A percentile compares a stretch with the other conserved stretches of the same genome.
Evolutionary conservation across 2,888 invertebrate genomes (phyloP).

Genomic region (Acronicta alni): DNA sequence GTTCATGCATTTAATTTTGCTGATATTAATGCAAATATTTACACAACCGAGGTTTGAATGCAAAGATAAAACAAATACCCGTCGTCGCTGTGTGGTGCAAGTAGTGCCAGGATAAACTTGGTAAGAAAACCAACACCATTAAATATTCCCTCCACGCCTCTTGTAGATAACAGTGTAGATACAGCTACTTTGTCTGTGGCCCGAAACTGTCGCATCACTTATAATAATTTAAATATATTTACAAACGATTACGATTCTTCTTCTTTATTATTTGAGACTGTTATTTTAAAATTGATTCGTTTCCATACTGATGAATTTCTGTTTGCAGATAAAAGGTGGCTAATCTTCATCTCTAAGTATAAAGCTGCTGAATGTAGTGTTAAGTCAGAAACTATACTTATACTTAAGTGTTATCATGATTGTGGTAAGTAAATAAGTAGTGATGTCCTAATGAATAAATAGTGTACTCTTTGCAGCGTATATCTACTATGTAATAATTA

Average conservation of each 20-base stretch:
- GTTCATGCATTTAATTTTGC: not conserved
- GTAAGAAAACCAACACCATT: conserved; percentile 40
- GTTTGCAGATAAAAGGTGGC: too few species aligned
- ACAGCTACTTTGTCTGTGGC: conserved; percentile 18
- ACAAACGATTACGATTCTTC: too few species aligned
- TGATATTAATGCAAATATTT: conserved; percentile 22
- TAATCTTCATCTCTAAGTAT: too few species aligned
- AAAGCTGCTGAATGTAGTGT: too few species aligned
- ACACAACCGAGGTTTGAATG: conserved; percentile 22
- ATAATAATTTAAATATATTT: conserved; percentile 12
- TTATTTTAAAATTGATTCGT: too few species aligned
- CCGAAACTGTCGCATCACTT: conserved; percentile 24
- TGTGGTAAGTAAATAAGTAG: too few species aligned
- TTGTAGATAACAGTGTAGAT: conserved; percentile 22
- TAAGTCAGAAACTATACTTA: too few species aligned
- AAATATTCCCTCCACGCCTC: conserved; percentile 16
- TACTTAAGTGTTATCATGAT: too few species aligned
- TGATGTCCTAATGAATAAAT: too few species aligned
- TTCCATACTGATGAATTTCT: too few species aligned
- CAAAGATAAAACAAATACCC: conserved; percentile 35
- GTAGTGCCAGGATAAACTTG: conserved; percentile 31
- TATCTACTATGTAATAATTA: not conserved
- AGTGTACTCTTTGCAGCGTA: too few species aligned
- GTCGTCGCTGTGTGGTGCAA: conserved; percentile 9
- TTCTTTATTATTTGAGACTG: too few species aligned